A percentile compares a stretch with the other conserved stretches of the same genome.
Evolutionary conservation across 1,140 invertebrate genomes (phyloP).

Genomic region (Halictus rubicundus): DNA sequence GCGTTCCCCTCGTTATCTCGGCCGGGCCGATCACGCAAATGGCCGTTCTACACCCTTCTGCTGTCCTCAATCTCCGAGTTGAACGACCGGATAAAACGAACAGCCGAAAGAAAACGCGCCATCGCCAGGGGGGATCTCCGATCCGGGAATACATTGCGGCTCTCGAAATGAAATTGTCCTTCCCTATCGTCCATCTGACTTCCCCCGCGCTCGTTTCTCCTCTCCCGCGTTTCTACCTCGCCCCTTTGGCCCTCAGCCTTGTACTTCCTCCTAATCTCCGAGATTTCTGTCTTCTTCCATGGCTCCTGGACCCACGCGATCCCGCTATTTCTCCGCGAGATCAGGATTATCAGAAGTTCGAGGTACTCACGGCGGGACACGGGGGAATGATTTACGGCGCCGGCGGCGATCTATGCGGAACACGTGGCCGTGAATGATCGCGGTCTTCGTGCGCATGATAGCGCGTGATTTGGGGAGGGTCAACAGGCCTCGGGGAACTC

Average conservation of each 20-base stretch:
- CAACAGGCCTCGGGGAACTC: not conserved
- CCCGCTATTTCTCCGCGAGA: not conserved
- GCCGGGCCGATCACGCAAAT: constrained; percentile 63
- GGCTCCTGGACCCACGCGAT: not conserved
- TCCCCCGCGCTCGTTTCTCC: not conserved
- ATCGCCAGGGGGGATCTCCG: constrained; percentile 17
- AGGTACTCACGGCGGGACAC: not conserved
- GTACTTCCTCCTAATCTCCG: not conserved
- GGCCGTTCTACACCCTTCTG: constrained; percentile 48
- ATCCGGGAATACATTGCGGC: constrained; percentile 20
- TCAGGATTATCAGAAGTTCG: not conserved
- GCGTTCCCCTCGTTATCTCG: constrained; percentile 47
- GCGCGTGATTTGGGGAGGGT: not conserved
- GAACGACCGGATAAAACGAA: constrained; percentile 43
- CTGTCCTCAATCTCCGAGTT: constrained; percentile 53
- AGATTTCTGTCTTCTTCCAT: not conserved
- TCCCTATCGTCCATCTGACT: constrained; percentile 49
- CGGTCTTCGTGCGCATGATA: not conserved
- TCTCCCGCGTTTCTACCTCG: not conserved
- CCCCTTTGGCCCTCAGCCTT: not conserved
- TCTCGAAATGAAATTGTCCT: constrained; percentile 64
- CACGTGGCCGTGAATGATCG: not conserved
- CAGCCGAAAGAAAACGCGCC: constrained; percentile 35
- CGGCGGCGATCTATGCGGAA: not conserved
- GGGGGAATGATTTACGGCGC: not conserved